A percentile compares a stretch with the other conserved stretches of the same genome.
Evolutionary conservation across 2,888 invertebrate species (phyloP).

Genomic region (Conistra vaccinii): DNA sequence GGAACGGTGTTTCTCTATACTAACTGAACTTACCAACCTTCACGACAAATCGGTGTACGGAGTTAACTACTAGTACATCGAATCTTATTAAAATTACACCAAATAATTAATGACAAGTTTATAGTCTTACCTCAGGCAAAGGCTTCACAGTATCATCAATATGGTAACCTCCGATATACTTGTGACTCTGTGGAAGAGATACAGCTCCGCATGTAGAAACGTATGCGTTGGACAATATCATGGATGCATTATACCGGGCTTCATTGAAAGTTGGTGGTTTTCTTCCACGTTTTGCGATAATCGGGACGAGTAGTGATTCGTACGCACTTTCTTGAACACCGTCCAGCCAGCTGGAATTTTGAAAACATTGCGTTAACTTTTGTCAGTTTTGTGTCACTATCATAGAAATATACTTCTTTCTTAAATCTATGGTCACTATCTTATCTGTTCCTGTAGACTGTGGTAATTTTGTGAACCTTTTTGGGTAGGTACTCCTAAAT

Average conservation of each 20-base stretch:
- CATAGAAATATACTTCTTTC: too few species aligned
- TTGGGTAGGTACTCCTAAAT: not conserved
- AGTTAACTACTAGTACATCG: too few species aligned
- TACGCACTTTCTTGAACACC: slow-evolving; percentile 50
- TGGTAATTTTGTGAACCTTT: not conserved
- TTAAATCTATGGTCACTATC: too few species aligned
- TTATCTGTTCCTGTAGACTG: not conserved
- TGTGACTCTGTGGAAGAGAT: slow-evolving; percentile 77
- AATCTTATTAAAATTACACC: too few species aligned
- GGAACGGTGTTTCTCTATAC: too few species aligned
- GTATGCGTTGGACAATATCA: slow-evolving; percentile 79
- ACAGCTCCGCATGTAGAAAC: slow-evolving; percentile 71
- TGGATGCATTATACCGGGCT: slow-evolving; percentile 75
- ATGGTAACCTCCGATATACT: slow-evolving; percentile 79
- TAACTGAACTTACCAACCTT: too few species aligned
- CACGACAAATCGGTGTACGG: too few species aligned
- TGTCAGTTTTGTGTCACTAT: not conserved
- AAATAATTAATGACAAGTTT: not conserved
- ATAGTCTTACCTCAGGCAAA: slow-evolving; percentile 72
- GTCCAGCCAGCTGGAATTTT: slow-evolving; percentile 30
- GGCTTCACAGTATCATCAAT: slow-evolving; percentile 74
- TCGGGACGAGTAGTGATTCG: slow-evolving; percentile 64
- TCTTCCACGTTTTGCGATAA: slow-evolving; percentile 71
- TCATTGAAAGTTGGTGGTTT: slow-evolving; percentile 71
- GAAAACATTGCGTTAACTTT: not conserved